Evolutionary conservation across 2,888 invertebrate genomes (phyloP), one percentile per base, ranked within the genome.

Genomic region (Lapara coniferarum): DNA sequence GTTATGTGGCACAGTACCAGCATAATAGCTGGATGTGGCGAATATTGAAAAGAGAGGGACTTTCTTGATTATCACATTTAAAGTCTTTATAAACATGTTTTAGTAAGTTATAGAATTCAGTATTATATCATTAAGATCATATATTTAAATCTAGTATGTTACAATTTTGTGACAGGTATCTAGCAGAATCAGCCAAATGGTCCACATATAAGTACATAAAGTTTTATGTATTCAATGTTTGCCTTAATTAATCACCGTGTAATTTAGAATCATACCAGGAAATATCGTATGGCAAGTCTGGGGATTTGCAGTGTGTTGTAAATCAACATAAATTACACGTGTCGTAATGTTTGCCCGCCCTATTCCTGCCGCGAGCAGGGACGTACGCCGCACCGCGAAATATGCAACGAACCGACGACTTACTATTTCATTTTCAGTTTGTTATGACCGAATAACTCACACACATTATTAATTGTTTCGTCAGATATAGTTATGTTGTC

Each of bases 331-430:
- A 81, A 84, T 84, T 82, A 78, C 70, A 67, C 78, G 70, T 79
- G 85, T 85, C 85, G 84, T 78, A 85, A 85, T 80, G 79, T 82
- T 82, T 78, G 74, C 74, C 69, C 72, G 82, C 70, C 74, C 72
- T 78, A 77, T 77, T 68, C 68, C 63, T 66, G 66, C 44, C 63
- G 66, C 46, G 63, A 49, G 19, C 10, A 10, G 55, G 19, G 52
- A 13, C 51, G 57, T 12, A 46, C 53, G 67, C 51, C 66, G 30
- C 58, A n/a, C 49, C 70, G 30, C 67, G 56, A 53, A 63, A 69
- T 56, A 66, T 49, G 58, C 66, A 30, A 58, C 57, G 57, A 69
- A 58, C 56, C 13, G 19, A 53, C 44, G 46, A 59, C 37, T 63
- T 69, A 49, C 63, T 63, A 46, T 63, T 63, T 63, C 19, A 63